Evolutionary conservation across 2,888 invertebrate species (phyloP), one percentile per base, ranked within the genome.

Genomic region (Polymixis lichenea): DNA sequence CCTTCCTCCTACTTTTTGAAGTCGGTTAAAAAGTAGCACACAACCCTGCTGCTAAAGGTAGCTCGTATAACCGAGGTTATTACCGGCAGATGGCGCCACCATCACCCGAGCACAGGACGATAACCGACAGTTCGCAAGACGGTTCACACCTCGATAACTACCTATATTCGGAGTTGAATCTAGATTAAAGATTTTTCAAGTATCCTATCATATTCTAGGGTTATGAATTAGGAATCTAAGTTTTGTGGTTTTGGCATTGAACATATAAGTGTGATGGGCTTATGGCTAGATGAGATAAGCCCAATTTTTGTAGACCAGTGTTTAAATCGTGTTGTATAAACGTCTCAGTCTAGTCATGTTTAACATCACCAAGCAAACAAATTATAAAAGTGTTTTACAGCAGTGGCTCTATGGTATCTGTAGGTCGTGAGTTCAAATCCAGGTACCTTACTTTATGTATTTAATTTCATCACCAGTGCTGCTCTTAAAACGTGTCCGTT

Each of bases 71-170:
- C 60, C 43, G 22, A 75, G 55, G 70, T 66, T 81, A 69, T 78
- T 69, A 73, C 77, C 61, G 46, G 11, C 70, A 86, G 77, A 85
- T 85, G 75, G 61, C n/a, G 61, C 43, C 64, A 78, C 66, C 56
- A 49, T 82, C 75, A 28, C 38, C 72, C 58, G 62, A 38, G 32
- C 25, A 53, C 51, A 22, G 58, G 60, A 65, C 64, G 64, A 19
- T 32, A 65, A 49, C 73, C 55, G 69, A 72, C 65, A 72, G 58
- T 68, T 71, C 17, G n/a, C 43, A 72, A 75, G 70, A 65, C 49
- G 46, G 38, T 85, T 77, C 72, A 60, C 78, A 78, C 71, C 70
- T 70, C 43, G 32, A 25, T 85, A 70, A 77, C 72, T 77, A 75
- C 25, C n/a, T 76, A 55, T 43, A 80, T 55, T 56, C 17, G 9